These are phyloP conservation scores for Carcina quercana DNA, from an alignment of 2,888 invertebrate species.

Conservation along the genomic window DNA sequence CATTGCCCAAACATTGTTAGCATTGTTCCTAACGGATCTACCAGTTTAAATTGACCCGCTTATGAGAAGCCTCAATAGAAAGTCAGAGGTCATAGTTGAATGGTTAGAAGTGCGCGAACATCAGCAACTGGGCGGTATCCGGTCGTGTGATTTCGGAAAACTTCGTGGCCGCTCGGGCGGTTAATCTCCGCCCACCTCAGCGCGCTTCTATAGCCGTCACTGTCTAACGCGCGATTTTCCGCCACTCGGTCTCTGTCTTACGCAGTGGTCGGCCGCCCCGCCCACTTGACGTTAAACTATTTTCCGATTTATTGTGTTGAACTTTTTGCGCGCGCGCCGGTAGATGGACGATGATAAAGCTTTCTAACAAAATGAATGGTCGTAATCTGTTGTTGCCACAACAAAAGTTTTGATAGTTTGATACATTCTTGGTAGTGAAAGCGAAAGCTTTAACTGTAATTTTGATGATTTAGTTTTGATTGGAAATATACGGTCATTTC, in stretches of 20 bases:
- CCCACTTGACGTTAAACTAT: constrained; percentile 55
- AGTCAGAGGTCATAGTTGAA: constrained; percentile 36
- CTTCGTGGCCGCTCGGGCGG: constrained; percentile 47
- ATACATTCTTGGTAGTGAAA: not conserved
- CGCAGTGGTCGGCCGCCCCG: constrained; percentile 37
- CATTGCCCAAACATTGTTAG: constrained; percentile 39
- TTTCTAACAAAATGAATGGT: constrained; percentile 49
- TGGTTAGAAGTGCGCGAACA: constrained; percentile 33
- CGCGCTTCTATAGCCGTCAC: constrained; percentile 33
- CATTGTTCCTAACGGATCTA: constrained; percentile 30
- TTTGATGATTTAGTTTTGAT: too few relatives aligned
- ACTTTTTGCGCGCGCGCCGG: constrained; percentile 59
- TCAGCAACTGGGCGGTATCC: constrained; percentile 58
- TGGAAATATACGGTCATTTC: too few relatives aligned
- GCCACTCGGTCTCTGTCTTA: constrained; percentile 38
- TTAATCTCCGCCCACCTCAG: constrained; percentile 49
- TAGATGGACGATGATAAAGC: constrained; percentile 47
- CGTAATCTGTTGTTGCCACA: constrained; percentile 35
- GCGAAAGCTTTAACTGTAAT: not conserved
- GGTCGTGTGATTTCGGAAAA: constrained; percentile 43
- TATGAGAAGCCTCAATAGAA: constrained; percentile 14
- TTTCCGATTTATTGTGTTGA: constrained; percentile 65
- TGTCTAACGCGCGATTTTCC: constrained; percentile 23
- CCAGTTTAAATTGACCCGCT: constrained; percentile 23
- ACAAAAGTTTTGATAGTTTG: constrained; percentile 13